Conservation (phyloP, 2,888 invertebrate species). For the Podotricha telesiphe region DNA sequence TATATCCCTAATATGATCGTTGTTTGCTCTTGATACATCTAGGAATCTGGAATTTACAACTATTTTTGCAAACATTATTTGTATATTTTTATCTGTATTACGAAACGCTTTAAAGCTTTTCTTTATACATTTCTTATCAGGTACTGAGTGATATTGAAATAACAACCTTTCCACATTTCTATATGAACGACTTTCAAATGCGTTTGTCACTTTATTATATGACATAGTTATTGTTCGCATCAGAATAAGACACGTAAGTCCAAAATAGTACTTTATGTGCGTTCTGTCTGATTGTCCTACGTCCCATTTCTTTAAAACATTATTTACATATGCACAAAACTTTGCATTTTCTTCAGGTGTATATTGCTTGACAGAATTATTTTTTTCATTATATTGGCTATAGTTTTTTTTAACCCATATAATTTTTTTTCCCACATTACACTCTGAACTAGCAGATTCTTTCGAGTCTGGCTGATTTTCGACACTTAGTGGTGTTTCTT, state of each 20-base stretch:
- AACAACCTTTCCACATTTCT: slow-evolving; percentile 1
- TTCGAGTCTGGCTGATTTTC: neutral
- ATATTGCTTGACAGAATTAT: slow-evolving; percentile 10
- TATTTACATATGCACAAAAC: slow-evolving; percentile 44
- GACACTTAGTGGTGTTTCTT: neutral
- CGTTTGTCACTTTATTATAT: slow-evolving; percentile 42
- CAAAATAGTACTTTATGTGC: slow-evolving; percentile 46
- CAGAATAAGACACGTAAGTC: slow-evolving; percentile 43
- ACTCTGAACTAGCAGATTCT: neutral
- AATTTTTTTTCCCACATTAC: slow-evolving; percentile 5
- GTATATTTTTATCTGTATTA: slow-evolving; percentile 32
- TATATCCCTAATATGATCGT: slow-evolving; percentile 34
- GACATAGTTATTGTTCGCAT: slow-evolving; percentile 45
- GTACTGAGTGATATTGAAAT: slow-evolving; percentile 33
- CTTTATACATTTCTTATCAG: slow-evolving; percentile 44
- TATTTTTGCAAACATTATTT: slow-evolving; percentile 48
- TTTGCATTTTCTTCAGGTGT: slow-evolving; percentile 44
- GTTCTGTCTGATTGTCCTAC: slow-evolving; percentile 28
- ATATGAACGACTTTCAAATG: slow-evolving; percentile 35
- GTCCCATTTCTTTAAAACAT: slow-evolving; percentile 44
- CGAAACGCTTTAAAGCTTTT: slow-evolving; percentile 43
- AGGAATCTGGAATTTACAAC: slow-evolving; percentile 39
- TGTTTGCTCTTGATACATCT: slow-evolving; percentile 1
- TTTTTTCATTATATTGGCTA: neutral
- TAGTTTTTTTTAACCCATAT: slow-evolving; percentile 34